These are phyloP conservation scores for Cervus canadensis DNA, from an alignment of 2,113 vertebrate genomes.

Conservation along the genomic window DNA sequence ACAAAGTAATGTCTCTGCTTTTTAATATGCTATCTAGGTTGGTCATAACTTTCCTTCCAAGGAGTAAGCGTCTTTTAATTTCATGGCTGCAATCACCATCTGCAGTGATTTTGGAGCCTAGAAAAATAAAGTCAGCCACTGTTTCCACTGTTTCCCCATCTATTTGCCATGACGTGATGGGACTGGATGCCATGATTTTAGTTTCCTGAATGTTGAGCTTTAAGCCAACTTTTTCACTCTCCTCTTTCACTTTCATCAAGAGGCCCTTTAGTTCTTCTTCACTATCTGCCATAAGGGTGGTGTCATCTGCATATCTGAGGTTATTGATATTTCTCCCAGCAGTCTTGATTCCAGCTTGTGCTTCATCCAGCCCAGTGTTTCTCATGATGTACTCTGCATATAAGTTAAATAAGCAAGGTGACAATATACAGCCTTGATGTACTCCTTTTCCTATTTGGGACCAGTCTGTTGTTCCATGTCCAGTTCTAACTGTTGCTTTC, in stretches of 20 bases:
- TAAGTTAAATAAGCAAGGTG: background rate
- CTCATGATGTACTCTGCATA: background rate
- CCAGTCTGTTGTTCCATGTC: background rate
- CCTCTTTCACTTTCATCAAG: background rate
- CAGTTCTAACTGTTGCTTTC: background rate
- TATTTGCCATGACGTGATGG: too few relatives aligned
- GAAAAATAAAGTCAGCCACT: background rate
- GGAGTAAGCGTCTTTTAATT: background rate
- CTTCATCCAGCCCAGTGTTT: rapidly evolving
- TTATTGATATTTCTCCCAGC: background rate
- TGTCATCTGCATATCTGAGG: background rate
- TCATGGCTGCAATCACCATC: background rate
- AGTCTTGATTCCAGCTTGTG: background rate
- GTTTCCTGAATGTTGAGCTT: too few relatives aligned
- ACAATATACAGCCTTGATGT: background rate
- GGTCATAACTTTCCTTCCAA: background rate
- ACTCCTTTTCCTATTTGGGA: background rate
- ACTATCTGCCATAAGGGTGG: background rate
- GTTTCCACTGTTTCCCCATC: too few relatives aligned
- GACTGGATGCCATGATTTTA: too few relatives aligned
- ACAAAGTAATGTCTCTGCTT: background rate
- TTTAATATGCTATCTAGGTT: background rate
- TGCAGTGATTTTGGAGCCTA: background rate
- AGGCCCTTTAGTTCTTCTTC: background rate
- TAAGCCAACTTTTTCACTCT: too few relatives aligned